A percentile compares a stretch with the other conserved stretches of the same genome.
These are phyloP conservation scores for Otus scops DNA, from an alignment of 2,797 vertebrate species.

Conservation along the genomic window DNA sequence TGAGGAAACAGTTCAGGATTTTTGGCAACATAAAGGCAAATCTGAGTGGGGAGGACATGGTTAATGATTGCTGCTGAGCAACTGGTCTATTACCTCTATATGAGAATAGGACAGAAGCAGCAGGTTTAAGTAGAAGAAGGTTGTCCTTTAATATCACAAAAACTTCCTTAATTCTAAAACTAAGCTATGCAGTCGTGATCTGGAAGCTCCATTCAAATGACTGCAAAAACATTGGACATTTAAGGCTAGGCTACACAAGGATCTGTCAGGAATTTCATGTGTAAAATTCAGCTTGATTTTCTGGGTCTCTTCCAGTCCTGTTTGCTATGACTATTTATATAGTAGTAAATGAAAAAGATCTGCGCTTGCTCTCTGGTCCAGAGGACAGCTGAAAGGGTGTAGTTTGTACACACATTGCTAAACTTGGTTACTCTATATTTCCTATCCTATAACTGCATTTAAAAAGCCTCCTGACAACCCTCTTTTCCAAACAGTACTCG, in stretches of 20 bases:
- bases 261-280: background rate
- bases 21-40: background rate
- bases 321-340: background rate
- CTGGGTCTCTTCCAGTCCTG: background rate
- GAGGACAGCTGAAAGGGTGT: background rate
- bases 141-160: background rate
- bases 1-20: background rate
- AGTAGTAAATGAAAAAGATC: background rate
- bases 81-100: background rate
- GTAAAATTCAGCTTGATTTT: background rate
- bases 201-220: background rate
- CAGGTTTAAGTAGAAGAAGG: background rate
- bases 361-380: background rate
- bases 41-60: accelerated
- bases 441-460: background rate
- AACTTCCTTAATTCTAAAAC: background rate
- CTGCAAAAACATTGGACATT: background rate
- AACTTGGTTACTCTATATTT: background rate
- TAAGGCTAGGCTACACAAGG: background rate
- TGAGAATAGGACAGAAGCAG: background rate
- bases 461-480: background rate
- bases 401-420: background rate
- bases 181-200: background rate
- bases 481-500: background rate
- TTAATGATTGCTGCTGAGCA: background rate